Conservation (phyloP, 2,113 vertebrate genomes). For the Mus pahari region DNA sequence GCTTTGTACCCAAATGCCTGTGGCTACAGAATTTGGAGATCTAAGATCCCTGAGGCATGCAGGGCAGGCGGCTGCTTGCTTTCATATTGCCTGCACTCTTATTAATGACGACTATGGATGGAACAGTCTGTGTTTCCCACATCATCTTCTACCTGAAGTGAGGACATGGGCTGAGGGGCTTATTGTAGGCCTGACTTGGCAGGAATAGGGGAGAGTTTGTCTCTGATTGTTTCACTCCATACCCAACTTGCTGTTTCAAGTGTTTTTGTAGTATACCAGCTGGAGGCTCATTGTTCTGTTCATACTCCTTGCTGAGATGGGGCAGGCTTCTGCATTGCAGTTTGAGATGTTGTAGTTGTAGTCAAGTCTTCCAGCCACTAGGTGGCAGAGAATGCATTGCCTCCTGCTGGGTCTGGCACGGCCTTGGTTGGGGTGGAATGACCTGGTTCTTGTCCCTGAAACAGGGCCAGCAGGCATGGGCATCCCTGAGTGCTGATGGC, state of each 20-base stretch:
- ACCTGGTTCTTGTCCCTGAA: no score
- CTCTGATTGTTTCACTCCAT: neutral
- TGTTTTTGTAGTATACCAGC: neutral
- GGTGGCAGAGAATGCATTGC: slow-evolving; percentile 19
- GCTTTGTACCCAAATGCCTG: neutral
- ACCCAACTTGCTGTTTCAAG: neutral
- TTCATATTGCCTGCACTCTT: neutral
- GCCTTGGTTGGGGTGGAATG: no score
- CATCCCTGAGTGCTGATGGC: no score
- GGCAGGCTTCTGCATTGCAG: neutral
- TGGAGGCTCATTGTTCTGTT: neutral
- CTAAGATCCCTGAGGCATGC: no score
- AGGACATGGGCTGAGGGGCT: neutral
- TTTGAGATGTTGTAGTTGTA: neutral
- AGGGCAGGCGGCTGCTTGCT: neutral
- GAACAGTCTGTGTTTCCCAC: neutral
- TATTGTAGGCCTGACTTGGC: neutral
- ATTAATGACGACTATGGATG: neutral
- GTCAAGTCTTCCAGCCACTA: neutral
- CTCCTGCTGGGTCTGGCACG: neutral
- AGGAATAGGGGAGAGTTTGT: neutral
- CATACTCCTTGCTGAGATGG: neutral
- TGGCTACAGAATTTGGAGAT: neutral
- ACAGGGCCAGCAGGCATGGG: no score
- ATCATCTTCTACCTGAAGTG: neutral